Evolutionary conservation across 2,888 invertebrate genomes (phyloP).

Genomic region (Coremacera marginata): DNA sequence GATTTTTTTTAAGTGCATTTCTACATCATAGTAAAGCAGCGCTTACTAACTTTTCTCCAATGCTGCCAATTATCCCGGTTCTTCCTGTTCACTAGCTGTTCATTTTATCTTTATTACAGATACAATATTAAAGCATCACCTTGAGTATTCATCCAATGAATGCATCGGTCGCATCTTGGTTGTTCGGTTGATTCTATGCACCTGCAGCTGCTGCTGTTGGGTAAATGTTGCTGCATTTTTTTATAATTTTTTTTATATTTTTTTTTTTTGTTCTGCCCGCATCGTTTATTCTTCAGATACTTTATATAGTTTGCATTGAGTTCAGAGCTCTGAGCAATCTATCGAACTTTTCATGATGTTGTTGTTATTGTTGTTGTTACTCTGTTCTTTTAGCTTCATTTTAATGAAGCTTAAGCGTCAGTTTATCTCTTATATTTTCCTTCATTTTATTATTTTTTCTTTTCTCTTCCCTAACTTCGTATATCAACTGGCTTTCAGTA

Average conservation of each 20-base stretch:
- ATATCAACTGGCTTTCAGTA: not conserved
- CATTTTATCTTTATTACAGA: conserved; percentile 38
- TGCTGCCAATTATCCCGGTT: conserved; percentile 36
- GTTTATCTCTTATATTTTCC: conserved; percentile 30
- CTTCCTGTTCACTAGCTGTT: not conserved
- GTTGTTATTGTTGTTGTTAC: not conserved
- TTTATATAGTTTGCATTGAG: conserved; percentile 4
- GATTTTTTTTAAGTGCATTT: conserved; percentile 35
- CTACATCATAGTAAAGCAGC: conserved; percentile 46
- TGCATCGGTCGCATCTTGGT: not conserved
- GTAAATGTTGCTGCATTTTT: not conserved
- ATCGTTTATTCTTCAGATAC: not conserved
- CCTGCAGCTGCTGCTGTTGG: conserved; percentile 34
- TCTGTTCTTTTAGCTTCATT: conserved; percentile 15
- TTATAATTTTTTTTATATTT: not conserved
- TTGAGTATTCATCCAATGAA: conserved; percentile 5
- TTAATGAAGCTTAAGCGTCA: conserved; percentile 36
- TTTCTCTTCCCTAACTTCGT: not conserved
- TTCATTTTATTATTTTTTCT: conserved; percentile 47
- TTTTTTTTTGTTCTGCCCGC: not conserved
- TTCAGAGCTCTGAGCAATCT: conserved; percentile 7
- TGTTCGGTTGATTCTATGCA: conserved; percentile 1
- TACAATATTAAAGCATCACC: conserved; percentile 40
- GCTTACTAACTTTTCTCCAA: not conserved
- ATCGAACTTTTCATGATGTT: not conserved